phyloP scores from a whole-genome alignment of 1,140 invertebrate genomes.

The silkworm (Bombyx mori) region ASM3026992v2 NC_085118.1:5795501-5796000 shows the following conservation, averaged over 20 bases:
- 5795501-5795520: constrained; percentile 26
- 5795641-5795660: constrained; percentile 22
- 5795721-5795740: not conserved
- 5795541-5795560: too few relatives aligned
- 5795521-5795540: constrained; percentile 19
- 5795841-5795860: constrained; percentile 52
- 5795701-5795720: not conserved
- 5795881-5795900: constrained; percentile 37
- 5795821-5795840: constrained; percentile 62
- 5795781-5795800: constrained; percentile 46
- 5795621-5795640: constrained; percentile 48
- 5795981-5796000: constrained; percentile 58
- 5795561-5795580: too few relatives aligned
- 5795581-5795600: too few relatives aligned
- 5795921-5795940: constrained; percentile 38
- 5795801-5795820: constrained; percentile 54
- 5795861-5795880: constrained; percentile 51
- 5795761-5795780: constrained; percentile 37
- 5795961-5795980: constrained; percentile 59
- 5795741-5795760: constrained; percentile 27
- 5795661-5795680: constrained; percentile 13
- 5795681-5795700: constrained; percentile 31
- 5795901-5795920: constrained; percentile 48
- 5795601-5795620: not conserved
- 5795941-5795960: constrained; percentile 57